Evolutionary conservation across 2,888 invertebrate species (phyloP).

Genomic region (Plebejus argus): DNA sequence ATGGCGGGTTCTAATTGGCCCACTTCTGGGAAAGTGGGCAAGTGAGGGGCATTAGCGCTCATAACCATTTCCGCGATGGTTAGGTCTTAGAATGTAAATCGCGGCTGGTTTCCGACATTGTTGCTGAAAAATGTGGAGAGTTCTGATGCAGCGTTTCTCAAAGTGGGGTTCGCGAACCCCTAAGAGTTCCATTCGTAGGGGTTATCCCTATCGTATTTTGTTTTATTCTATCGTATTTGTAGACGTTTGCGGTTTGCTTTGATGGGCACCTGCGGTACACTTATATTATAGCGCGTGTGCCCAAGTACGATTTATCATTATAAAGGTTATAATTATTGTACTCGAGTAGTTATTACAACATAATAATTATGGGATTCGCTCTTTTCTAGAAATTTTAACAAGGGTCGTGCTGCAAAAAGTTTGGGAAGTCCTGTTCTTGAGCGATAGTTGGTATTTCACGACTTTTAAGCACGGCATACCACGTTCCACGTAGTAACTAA

Average conservation of each 20-base stretch:
- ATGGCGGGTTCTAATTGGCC: conserved; percentile 10
- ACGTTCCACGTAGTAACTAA: too few relatives aligned
- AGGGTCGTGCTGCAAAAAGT: neutral
- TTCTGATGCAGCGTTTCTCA: neutral
- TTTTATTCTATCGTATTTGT: too few relatives aligned
- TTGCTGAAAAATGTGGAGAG: conserved; percentile 5
- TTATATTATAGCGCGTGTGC: too few relatives aligned
- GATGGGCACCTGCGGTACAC: too few relatives aligned
- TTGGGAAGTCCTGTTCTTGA: neutral
- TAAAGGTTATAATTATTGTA: too few relatives aligned
- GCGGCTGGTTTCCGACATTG: neutral
- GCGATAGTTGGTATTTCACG: neutral
- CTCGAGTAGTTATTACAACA: too few relatives aligned
- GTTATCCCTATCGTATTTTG: neutral
- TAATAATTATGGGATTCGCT: too few relatives aligned
- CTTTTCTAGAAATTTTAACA: too few relatives aligned
- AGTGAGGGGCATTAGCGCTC: neutral
- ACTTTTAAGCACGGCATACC: neutral
- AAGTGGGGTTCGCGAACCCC: neutral
- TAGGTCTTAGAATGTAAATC: conserved; percentile 13
- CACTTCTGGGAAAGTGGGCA: conserved; percentile 9
- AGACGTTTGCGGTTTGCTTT: too few relatives aligned
- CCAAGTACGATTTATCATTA: too few relatives aligned
- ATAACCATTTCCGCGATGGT: conserved; percentile 15
- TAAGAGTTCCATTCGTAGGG: too few relatives aligned